These are phyloP conservation scores for Reticulitermes speratus DNA, from an alignment of 1,140 invertebrate species.

Conservation along the genomic window DNA sequence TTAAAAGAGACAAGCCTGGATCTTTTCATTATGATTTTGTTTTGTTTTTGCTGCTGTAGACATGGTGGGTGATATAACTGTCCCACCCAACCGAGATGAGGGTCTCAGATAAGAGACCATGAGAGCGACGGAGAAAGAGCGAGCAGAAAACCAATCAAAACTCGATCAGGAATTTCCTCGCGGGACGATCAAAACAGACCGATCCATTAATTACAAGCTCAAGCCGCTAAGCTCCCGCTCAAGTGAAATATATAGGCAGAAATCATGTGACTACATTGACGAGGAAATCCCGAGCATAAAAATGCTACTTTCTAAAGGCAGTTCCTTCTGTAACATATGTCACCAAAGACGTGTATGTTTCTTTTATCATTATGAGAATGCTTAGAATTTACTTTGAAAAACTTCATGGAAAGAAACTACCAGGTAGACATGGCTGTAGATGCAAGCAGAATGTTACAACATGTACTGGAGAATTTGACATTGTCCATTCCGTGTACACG, in stretches of 20 bases:
- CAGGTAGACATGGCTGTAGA: no score
- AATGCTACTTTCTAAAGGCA: no score
- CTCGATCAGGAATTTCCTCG: slow-evolving; percentile 34
- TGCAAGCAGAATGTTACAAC: no score
- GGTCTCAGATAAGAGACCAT: slow-evolving; percentile 13
- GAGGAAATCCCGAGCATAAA: no score
- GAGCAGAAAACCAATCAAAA: slow-evolving; percentile 32
- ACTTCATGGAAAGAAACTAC: no score
- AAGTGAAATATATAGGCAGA: slow-evolving; percentile 1
- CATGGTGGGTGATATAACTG: slow-evolving; percentile 21
- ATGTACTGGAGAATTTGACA: no score
- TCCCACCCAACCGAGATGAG: slow-evolving; percentile 28
- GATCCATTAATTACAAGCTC: slow-evolving; percentile 33
- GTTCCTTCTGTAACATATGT: no score
- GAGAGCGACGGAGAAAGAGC: background rate
- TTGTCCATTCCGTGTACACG: no score
- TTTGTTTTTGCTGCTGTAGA: background rate
- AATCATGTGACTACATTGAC: background rate
- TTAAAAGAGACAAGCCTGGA: slow-evolving; percentile 29
- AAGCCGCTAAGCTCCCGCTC: background rate
- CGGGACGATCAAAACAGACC: slow-evolving; percentile 35
- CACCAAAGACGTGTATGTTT: no score
- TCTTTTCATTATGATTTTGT: slow-evolving; percentile 31
- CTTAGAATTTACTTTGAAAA: no score
- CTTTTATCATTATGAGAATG: no score